Conservation (phyloP, 2,797 vertebrate species). For the Margarornis squamiger region DNA sequence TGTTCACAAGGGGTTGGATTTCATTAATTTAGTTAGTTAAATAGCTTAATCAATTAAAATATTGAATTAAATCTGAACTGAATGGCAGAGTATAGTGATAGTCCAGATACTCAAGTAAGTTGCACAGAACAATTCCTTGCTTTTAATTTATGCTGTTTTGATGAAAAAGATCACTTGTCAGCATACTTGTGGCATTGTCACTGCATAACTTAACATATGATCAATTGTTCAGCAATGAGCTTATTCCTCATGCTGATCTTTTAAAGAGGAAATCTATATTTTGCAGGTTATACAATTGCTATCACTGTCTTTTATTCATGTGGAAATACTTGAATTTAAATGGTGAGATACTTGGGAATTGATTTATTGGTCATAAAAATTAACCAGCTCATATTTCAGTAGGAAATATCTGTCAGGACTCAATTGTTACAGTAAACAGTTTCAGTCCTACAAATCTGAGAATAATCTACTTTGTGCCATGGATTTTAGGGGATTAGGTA, state of each 20-base stretch:
- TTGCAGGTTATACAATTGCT: background rate
- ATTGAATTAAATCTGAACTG: background rate
- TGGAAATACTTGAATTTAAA: background rate
- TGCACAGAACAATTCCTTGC: background rate
- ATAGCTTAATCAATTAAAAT: background rate
- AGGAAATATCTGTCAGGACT: background rate
- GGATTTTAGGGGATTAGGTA: background rate
- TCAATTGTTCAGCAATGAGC: background rate
- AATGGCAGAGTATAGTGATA: background rate
- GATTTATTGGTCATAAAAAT: background rate
- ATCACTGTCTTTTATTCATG: background rate
- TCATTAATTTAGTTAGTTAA: background rate
- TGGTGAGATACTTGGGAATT: background rate
- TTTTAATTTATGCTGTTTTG: background rate
- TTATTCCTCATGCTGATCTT: background rate
- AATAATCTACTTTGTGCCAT: background rate
- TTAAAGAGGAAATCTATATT: background rate
- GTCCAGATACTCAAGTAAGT: background rate
- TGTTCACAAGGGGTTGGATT: background rate
- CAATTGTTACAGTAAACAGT: background rate
- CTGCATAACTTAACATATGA: background rate
- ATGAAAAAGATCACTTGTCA: background rate
- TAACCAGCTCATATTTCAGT: background rate
- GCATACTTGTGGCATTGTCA: background rate
- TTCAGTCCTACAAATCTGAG: background rate